phyloP scores from a whole-genome alignment of 2,888 invertebrate species.

The Epirrhoe tristata region DNA sequence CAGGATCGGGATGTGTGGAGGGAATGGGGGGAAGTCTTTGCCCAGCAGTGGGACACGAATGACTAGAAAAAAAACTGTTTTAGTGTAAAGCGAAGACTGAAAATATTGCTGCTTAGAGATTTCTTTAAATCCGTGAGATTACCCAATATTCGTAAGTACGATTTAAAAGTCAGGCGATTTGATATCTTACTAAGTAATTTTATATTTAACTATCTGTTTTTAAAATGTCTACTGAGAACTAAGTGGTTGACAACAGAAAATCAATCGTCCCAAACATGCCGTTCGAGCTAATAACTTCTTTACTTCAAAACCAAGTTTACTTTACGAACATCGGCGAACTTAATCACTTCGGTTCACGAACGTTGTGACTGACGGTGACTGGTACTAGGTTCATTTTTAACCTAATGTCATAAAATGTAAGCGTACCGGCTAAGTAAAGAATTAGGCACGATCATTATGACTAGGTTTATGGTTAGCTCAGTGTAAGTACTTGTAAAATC shows the following conservation, averaged over 20 bases:
- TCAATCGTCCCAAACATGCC: conserved; percentile 38
- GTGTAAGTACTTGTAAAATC: neutral
- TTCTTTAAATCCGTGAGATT: no score
- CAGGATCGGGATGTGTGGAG: no score
- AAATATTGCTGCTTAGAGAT: no score
- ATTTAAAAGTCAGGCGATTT: no score
- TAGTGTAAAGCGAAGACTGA: no score
- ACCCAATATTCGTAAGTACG: no score
- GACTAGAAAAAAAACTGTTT: no score
- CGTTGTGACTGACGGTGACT: conserved; percentile 48
- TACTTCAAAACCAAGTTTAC: conserved; percentile 42
- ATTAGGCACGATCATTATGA: conserved; percentile 22
- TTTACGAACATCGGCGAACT: conserved; percentile 39
- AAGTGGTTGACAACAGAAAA: conserved; percentile 21
- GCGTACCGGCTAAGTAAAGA: conserved; percentile 10
- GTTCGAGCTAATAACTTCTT: conserved; percentile 46
- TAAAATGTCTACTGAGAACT: conserved; percentile 3
- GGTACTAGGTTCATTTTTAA: conserved; percentile 52
- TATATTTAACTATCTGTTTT: no score
- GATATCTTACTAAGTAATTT: no score
- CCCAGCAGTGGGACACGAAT: no score
- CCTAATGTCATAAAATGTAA: conserved; percentile 43
- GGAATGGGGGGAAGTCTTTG: no score
- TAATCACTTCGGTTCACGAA: conserved; percentile 66
- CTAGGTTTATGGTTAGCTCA: neutral